Evolutionary conservation across 2,888 invertebrate species (phyloP).

Genomic region (Pheosia gnoma): DNA sequence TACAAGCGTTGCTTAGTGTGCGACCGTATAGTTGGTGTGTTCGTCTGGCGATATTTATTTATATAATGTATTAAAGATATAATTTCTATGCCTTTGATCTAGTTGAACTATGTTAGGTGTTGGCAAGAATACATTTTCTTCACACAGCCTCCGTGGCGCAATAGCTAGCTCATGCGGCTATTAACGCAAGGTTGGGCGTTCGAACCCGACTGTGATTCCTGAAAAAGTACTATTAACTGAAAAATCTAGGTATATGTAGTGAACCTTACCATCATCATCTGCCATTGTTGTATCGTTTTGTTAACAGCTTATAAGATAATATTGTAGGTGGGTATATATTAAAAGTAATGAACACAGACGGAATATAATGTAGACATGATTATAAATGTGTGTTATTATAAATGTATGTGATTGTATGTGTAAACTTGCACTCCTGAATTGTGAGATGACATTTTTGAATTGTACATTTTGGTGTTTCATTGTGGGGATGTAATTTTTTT

Average conservation of each 20-base stretch:
- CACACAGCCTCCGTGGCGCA: slow-evolving; percentile 69
- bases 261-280: neutral
- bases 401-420: neutral
- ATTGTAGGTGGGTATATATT: no score
- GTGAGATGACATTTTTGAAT: neutral
- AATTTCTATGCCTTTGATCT: no score
- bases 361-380: neutral
- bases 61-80: no score
- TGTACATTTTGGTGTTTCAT: neutral
- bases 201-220: no score
- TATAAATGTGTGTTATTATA: neutral
- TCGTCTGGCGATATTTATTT: no score
- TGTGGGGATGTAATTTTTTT: neutral
- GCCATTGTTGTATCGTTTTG: neutral
- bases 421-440: neutral
- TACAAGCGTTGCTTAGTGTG: no score
- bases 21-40: no score
- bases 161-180: slow-evolving; percentile 99
- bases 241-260: no score
- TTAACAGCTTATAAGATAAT: neutral
- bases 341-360: neutral
- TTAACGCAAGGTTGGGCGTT: no score
- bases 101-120: no score
- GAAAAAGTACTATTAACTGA: no score
- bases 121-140: neutral